These are phyloP conservation scores for Amblyornis subalaris DNA, from an alignment of 2,113 vertebrate species.

Conservation along the genomic window DNA sequence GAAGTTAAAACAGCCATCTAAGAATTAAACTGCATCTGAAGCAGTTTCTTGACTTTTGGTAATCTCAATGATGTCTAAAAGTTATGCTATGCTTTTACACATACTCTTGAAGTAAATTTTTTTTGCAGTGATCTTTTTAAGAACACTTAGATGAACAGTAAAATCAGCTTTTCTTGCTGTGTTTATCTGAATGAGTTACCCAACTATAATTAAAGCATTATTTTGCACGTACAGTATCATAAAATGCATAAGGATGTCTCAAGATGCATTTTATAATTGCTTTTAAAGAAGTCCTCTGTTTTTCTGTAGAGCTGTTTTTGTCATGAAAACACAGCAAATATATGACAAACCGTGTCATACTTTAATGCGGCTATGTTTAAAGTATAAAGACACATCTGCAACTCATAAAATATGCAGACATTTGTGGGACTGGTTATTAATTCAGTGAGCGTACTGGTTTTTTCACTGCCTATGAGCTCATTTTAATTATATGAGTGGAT, in stretches of 20 bases:
- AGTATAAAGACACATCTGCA: constrained; percentile 44
- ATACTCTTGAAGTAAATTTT: neutral
- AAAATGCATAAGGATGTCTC: neutral
- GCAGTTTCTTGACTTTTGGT: constrained; percentile 26
- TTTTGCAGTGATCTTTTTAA: neutral
- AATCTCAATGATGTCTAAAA: constrained; percentile 19
- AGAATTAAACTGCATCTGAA: constrained; percentile 27
- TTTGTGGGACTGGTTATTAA: constrained; percentile 39
- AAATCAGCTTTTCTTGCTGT: neutral
- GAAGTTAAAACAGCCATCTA: neutral
- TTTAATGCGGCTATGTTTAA: constrained; percentile 17
- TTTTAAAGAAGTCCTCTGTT: neutral
- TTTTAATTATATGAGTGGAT: constrained; percentile 3
- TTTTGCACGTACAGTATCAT: neutral
- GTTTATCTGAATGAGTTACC: neutral
- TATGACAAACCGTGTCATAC: neutral
- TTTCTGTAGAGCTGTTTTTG: constrained; percentile 8
- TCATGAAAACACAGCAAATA: constrained; percentile 25
- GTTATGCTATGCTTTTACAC: neutral
- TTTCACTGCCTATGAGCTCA: neutral
- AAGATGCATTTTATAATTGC: constrained; percentile 9
- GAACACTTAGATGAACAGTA: neutral
- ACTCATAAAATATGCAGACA: constrained; percentile 51
- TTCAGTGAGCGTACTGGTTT: neutral
- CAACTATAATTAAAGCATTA: neutral